Base-by-base conservation (phyloP, 2,113 vertebrate genomes). In the Muntiacus reevesi region DNA sequence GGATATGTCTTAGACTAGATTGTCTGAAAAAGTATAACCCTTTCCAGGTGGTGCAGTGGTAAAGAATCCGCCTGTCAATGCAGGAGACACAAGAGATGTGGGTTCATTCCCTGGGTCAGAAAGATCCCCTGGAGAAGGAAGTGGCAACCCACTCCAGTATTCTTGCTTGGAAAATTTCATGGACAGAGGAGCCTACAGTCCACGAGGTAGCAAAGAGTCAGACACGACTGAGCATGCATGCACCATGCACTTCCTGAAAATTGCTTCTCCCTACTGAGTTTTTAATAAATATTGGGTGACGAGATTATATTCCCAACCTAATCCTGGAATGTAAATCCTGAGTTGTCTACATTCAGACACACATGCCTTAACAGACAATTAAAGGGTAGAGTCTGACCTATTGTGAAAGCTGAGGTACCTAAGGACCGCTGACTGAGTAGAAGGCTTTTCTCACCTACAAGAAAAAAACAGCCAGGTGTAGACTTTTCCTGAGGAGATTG, bases 261-360 rank as follows among this genome's bases (percentile, higher is more conserved):
- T 71, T 94, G 83, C 88, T 89, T 82, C 67, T 97, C 54, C 40
- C 13, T 86, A 54, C 15, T 60, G 71, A 89, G 88, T 90, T 94
- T 95, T 95, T 94, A 90, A 92, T 92, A 87, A 78, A 94, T 87
- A 79, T 87, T 96, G 50, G 55, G 82, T 96, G 88, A 95, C 81
- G 45, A 89, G 71, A 92, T 91, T 96, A 57, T 76, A 62, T 8
- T 87, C 71, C 79, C 45, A 84, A 52, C 7, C 74, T 90, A 87
- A 90, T 93, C 86, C 62, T 90, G 55, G 43, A 87, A 87, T 81
- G 12, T 45, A 60, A 79, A 60, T 86, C 85, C 71, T 71, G 15
- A 81, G 83, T 79, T 94, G 23, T 89, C 74, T 96, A 86, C 85
- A 62, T 82, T 92, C 40, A 86, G 55, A 90, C 54, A 40, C 85